A percentile compares a stretch with the other conserved stretches of the same genome.
These are phyloP conservation scores for Aquatica leii DNA, from an alignment of 2,888 invertebrate genomes.

Conservation along the genomic window DNA sequence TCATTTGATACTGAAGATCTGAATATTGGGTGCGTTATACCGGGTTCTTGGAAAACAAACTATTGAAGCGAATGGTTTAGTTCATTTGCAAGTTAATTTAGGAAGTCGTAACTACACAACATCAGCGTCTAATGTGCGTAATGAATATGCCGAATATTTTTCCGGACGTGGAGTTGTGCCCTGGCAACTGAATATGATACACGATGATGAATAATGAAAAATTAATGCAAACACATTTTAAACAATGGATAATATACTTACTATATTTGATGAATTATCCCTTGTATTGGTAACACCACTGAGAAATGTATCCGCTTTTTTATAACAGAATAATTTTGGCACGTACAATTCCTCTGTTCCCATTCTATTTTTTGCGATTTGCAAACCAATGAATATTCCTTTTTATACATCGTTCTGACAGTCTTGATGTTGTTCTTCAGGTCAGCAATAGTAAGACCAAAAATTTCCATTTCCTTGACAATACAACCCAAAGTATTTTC, in stretches of 20 bases:
- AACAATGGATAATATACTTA: slow-evolving; percentile 27
- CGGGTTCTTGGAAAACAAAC: slow-evolving; percentile 38
- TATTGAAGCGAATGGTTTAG: slow-evolving; percentile 34
- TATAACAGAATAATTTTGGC: slow-evolving; percentile 40
- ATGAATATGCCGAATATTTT: no score
- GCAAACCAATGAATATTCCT: slow-evolving; percentile 1
- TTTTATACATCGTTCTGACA: slow-evolving; percentile 56
- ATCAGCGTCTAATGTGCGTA: slow-evolving; percentile 26
- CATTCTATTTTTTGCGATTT: slow-evolving; percentile 28
- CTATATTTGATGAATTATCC: slow-evolving; percentile 36
- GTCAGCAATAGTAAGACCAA: slow-evolving; percentile 50
- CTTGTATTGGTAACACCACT: no score
- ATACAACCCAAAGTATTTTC: slow-evolving; percentile 51
- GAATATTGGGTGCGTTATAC: slow-evolving; percentile 22
- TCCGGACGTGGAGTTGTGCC: slow-evolving; percentile 33
- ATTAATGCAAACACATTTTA: no score
- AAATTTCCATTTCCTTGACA: slow-evolving; percentile 50
- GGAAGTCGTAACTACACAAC: slow-evolving; percentile 29
- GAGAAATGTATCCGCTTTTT: slow-evolving; percentile 30
- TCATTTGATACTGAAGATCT: slow-evolving; percentile 28
- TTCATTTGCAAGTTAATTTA: slow-evolving; percentile 30
- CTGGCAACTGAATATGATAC: slow-evolving; percentile 38
- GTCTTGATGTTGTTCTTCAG: slow-evolving; percentile 57
- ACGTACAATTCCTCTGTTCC: slow-evolving; percentile 35
- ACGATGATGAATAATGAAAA: slow-evolving; percentile 10